phyloP scores from a whole-genome alignment of 2,113 vertebrate species.

The Condylura cristata region DNA sequence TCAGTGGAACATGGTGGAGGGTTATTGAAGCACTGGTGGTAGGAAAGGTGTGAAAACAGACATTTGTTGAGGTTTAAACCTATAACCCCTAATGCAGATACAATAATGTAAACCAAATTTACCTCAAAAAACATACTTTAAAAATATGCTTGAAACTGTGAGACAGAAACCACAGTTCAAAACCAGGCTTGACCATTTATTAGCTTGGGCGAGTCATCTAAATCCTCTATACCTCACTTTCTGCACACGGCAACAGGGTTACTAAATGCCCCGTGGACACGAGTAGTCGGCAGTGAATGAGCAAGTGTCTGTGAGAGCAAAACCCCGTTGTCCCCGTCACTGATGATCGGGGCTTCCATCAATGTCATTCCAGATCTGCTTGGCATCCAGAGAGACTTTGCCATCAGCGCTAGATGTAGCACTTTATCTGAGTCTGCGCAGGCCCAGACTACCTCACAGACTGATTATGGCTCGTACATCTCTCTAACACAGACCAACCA shows the following conservation, averaged over 20 bases:
- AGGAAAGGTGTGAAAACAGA: too few species aligned
- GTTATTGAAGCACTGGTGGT: too few species aligned
- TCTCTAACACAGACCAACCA: background rate
- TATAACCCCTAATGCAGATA: too few species aligned
- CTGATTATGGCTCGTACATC: background rate
- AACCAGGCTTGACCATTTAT: background rate
- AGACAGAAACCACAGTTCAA: background rate
- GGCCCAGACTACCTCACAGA: background rate
- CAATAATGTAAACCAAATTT: too few species aligned
- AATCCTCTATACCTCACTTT: background rate
- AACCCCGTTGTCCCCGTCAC: background rate
- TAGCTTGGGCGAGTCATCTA: too few species aligned
- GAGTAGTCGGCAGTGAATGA: too few species aligned
- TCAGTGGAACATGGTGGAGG: too few species aligned
- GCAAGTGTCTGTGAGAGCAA: background rate
- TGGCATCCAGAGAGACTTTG: background rate
- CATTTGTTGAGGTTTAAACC: too few species aligned
- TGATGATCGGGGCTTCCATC: too few species aligned
- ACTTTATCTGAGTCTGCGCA: background rate
- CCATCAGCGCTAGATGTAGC: background rate
- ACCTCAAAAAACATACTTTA: too few species aligned
- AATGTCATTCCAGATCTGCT: background rate
- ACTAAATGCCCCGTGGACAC: too few species aligned
- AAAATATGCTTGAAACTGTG: too few species aligned
- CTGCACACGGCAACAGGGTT: background rate